Evolutionary conservation across 2,888 invertebrate species (phyloP).

Genomic region (Dryadula phaetusa): DNA sequence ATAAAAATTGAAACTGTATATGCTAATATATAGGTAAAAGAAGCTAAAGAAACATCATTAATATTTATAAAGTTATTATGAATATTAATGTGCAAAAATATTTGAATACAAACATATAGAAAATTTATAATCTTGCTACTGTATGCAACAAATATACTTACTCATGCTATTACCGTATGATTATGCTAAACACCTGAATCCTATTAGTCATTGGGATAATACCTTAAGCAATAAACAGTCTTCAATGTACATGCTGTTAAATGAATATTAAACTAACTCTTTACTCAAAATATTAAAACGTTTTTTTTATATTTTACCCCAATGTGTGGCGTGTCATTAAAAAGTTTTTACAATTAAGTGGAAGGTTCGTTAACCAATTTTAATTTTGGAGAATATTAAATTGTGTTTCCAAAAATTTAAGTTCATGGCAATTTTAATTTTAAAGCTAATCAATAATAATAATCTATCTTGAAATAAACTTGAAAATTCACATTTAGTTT

Average conservation of each 20-base stretch:
- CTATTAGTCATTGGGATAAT: conserved; percentile 24
- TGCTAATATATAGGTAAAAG: too few species aligned
- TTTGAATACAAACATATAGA: background rate
- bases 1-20: too few species aligned
- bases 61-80: too few species aligned
- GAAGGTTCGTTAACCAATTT: conserved; percentile 1
- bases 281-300: background rate
- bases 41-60: too few species aligned
- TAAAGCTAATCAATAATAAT: background rate
- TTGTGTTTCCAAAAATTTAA: background rate
- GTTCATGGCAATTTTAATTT: background rate
- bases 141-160: background rate
- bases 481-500: background rate
- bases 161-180: conserved; percentile 4
- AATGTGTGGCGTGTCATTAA: conserved; percentile 1
- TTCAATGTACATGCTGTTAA: background rate
- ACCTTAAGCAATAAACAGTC: conserved; percentile 16
- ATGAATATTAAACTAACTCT: background rate
- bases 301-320: conserved; percentile 7
- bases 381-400: conserved; percentile 10
- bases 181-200: conserved; percentile 21
- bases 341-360: conserved; percentile 9
- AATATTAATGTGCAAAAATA: too few species aligned
- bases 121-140: background rate
- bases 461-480: background rate